These are phyloP conservation scores for Cecropterus lyciades DNA, from an alignment of 1,140 invertebrate genomes.

Conservation along the genomic window DNA sequence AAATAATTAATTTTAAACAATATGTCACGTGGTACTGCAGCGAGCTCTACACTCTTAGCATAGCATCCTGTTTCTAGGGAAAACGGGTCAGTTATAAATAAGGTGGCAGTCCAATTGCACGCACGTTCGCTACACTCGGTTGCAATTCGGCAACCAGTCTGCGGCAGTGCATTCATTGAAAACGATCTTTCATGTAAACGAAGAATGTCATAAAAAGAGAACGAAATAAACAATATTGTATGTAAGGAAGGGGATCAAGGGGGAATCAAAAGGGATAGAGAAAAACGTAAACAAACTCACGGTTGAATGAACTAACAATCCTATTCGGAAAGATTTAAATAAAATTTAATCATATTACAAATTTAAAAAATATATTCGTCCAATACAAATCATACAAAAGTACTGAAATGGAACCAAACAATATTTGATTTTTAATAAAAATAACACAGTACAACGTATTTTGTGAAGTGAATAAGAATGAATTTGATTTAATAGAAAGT, in stretches of 20 bases:
- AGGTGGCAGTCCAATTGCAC: slow-evolving; percentile 51
- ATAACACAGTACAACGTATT: too few relatives aligned
- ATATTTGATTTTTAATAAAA: too few relatives aligned
- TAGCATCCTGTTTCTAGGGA: slow-evolving; percentile 56
- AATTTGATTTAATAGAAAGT: too few relatives aligned
- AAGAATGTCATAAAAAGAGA: not conserved
- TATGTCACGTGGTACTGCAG: slow-evolving; percentile 56
- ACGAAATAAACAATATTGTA: not conserved
- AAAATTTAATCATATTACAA: too few relatives aligned
- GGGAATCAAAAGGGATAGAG: too few relatives aligned
- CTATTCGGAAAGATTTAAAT: too few relatives aligned
- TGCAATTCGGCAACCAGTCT: slow-evolving; percentile 18
- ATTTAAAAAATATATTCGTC: too few relatives aligned
- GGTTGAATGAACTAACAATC: too few relatives aligned
- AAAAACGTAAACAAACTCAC: not conserved
- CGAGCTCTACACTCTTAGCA: slow-evolving; percentile 48
- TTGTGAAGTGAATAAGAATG: too few relatives aligned
- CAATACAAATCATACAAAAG: too few relatives aligned
- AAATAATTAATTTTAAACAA: slow-evolving; percentile 42
- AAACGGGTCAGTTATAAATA: slow-evolving; percentile 70
- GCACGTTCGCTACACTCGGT: slow-evolving; percentile 28
- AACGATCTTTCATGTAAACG: not conserved
- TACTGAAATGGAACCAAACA: too few relatives aligned
- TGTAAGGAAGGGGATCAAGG: not conserved
- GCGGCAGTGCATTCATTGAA: slow-evolving; percentile 7